Conservation (phyloP, 92 coral and sea anemone genomes). For the Pocillopora meandrina region DNA sequence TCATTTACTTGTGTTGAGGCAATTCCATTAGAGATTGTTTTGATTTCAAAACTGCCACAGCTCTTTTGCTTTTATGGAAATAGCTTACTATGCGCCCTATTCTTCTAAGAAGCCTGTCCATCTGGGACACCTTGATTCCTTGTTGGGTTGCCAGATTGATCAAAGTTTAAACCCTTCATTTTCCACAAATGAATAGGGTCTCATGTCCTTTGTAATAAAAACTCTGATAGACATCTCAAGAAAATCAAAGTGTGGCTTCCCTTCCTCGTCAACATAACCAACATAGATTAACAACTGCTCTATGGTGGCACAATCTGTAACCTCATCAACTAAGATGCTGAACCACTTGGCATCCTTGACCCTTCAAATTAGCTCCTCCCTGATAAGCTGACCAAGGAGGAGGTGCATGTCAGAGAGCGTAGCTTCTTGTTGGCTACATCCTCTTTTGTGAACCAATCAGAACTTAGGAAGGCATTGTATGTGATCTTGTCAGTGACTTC, state of each 20-base stretch:
- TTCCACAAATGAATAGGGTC: slow-evolving; percentile 47
- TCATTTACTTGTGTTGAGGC: slow-evolving; percentile 55
- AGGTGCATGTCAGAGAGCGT: slow-evolving; percentile 29
- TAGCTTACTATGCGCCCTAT: slow-evolving; percentile 43
- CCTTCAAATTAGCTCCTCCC: slow-evolving; percentile 31
- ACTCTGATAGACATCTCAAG: slow-evolving; percentile 33
- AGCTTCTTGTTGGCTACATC: slow-evolving; percentile 55
- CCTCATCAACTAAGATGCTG: slow-evolving; percentile 59
- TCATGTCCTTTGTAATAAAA: slow-evolving; percentile 44
- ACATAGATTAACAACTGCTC: slow-evolving; percentile 46
- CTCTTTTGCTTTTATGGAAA: slow-evolving; percentile 50
- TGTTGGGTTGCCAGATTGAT: slow-evolving; percentile 46
- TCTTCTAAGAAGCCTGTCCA: slow-evolving; percentile 45
- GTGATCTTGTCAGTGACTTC: slow-evolving; percentile 36
- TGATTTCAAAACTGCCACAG: slow-evolving; percentile 46
- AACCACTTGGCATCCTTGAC: slow-evolving; percentile 45
- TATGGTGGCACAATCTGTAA: slow-evolving; percentile 43
- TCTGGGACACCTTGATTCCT: slow-evolving; percentile 32
- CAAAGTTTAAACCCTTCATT: slow-evolving; percentile 47
- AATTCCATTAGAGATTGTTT: slow-evolving; percentile 48
- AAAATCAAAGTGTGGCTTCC: slow-evolving; percentile 49
- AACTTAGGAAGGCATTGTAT: slow-evolving; percentile 51
- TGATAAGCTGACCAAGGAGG: slow-evolving; percentile 48
- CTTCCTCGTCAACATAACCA: slow-evolving; percentile 46
- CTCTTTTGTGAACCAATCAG: slow-evolving; percentile 45